These are phyloP conservation scores for Cotesia glomerata DNA, from an alignment of 1,140 invertebrate genomes.

Conservation along the genomic window DNA sequence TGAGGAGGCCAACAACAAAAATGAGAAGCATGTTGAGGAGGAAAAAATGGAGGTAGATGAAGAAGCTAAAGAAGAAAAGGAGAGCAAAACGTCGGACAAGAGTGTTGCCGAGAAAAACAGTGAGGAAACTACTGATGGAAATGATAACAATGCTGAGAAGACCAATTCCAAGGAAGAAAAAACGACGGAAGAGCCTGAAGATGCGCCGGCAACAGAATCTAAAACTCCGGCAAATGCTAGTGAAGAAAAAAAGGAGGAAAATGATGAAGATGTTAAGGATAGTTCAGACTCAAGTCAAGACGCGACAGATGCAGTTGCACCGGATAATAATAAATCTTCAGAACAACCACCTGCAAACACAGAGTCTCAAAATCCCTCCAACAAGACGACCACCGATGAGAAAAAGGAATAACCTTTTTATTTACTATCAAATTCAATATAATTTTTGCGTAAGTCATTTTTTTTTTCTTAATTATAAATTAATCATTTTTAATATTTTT, in stretches of 20 bases:
- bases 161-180: constrained; percentile 53
- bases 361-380: constrained; percentile 50
- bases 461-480: constrained; percentile 9
- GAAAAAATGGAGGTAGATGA: constrained; percentile 59
- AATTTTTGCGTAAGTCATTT: constrained; percentile 39
- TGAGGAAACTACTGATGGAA: constrained; percentile 45
- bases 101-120: constrained; percentile 37
- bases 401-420: constrained; percentile 60
- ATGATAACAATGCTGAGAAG: constrained; percentile 27
- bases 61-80: constrained; percentile 47
- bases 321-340: constrained; percentile 35
- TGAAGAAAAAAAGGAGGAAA: constrained; percentile 49
- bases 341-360: constrained; percentile 35
- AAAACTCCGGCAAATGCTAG: constrained; percentile 38
- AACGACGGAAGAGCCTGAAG: constrained; percentile 49
- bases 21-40: constrained; percentile 53
- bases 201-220: constrained; percentile 42
- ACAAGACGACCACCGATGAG: constrained; percentile 48
- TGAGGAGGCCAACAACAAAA: constrained; percentile 57
- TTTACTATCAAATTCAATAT: constrained; percentile 24
- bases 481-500: constrained; percentile 5
- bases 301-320: constrained; percentile 43
- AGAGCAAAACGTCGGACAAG: constrained; percentile 36
- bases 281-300: constrained; percentile 60
- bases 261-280: constrained; percentile 49